A percentile compares a stretch with the other conserved stretches of the same genome.
Evolutionary conservation across 2,888 invertebrate species (phyloP).

Genomic region (Rhagium mordax): DNA sequence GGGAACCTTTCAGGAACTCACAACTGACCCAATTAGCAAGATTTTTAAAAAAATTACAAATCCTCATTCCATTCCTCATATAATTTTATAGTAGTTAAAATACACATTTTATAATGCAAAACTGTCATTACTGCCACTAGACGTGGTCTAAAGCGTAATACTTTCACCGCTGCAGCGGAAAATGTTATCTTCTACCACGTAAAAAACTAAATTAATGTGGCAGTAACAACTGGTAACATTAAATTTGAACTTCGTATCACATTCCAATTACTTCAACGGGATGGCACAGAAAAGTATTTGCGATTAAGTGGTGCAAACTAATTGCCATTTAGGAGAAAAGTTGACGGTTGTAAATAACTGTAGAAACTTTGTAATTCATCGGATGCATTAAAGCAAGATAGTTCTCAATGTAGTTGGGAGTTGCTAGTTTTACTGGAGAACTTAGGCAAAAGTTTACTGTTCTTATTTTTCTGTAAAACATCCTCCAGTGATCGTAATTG

Average conservation of each 20-base stretch:
- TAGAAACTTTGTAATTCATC: slow-evolving; percentile 11
- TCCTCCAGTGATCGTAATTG: background rate
- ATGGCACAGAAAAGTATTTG: background rate
- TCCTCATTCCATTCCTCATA: too few relatives aligned
- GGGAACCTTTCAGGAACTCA: too few relatives aligned
- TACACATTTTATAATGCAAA: too few relatives aligned
- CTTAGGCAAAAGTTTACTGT: background rate
- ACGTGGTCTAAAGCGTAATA: background rate
- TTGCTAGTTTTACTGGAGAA: background rate
- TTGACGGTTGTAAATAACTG: background rate
- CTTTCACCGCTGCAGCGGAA: background rate
- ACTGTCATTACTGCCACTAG: too few relatives aligned
- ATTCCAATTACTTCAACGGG: background rate
- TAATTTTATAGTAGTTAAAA: too few relatives aligned
- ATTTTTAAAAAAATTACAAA: too few relatives aligned
- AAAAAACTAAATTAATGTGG: background rate
- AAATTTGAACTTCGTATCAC: background rate
- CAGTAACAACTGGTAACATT: background rate
- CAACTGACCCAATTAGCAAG: too few relatives aligned
- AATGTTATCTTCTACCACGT: background rate
- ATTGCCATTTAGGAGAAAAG: background rate
- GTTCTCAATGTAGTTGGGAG: background rate
- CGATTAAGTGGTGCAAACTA: background rate
- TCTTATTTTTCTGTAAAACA: background rate
- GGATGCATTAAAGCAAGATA: background rate